Evolutionary conservation across 2,113 vertebrate genomes (phyloP), one percentile per base, ranked within the genome.

Genomic region (Lepisosteus oculatus): DNA sequence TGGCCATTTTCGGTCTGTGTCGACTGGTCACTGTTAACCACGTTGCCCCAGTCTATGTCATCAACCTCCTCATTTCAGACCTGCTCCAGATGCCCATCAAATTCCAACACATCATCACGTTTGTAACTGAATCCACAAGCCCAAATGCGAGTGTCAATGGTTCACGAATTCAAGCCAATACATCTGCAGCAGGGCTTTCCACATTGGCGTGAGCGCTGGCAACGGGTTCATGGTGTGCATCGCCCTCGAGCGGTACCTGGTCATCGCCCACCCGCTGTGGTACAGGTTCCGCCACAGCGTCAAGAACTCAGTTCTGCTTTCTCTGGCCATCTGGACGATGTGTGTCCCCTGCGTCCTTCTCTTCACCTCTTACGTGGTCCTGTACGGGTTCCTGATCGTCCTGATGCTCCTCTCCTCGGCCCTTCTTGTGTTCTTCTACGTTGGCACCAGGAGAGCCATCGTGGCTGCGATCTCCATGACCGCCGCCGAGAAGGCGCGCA

Each of bases 11-110:
- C 51, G 71, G 72, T 8, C 59, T 71, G 41, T 69, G 56, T 51
- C 62, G 11, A 42, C 64, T 77, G 29, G 56, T 77, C 45, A 71
- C 54, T 14, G 72, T 61, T 61, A 62, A 70, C 15, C 55, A 74
- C 51, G 41, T 77, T 1, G 63, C 68, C 11, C 76, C 72, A 3
- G 6, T 77, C 12, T 76, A 72, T 51, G 67, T 72, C 44, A 76
- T 76, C 42, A 77, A 77, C 64, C 68, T 77, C 13, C 72, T 77
- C 12, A 43, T 74, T 51, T 66, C 76, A 42, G 76, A 77, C 47
- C 64, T 77, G 54, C 55, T 74, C 44, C 76, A 77, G 64, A 55
- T 77, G 5, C 14, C 17, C 43, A 59, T 62, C 6, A 61, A n/a
- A 15, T 29, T 29, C 29, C 29, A 29, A 1, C 70, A 61, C 29